Percentiles rank a stretch among this genome's conserved stretches.
Evolutionary conservation across 2,797 vertebrate genomes (phyloP).

Genomic region (Octomys mimax): DNA sequence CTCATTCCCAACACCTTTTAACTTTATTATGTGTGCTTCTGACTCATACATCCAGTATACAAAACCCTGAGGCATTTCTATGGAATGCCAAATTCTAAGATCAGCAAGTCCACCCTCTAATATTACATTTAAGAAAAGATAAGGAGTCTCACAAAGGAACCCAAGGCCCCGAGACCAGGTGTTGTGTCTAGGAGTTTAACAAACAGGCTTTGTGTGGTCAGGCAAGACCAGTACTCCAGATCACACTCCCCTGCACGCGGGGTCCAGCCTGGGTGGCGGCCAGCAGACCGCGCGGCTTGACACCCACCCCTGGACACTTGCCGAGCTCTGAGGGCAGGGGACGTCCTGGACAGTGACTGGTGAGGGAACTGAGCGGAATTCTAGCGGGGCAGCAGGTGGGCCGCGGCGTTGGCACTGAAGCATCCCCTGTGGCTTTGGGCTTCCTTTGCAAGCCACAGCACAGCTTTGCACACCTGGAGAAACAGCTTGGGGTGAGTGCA

Average conservation of each 20-base stretch:
- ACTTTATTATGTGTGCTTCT: neutral
- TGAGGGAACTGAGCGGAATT: neutral
- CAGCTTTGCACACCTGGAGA: neutral
- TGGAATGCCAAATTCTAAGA: slow-evolving; percentile 71
- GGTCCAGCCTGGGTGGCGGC: slow-evolving; percentile 32
- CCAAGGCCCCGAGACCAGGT: slow-evolving; percentile 63
- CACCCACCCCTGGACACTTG: neutral
- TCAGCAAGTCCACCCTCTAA: slow-evolving; percentile 67
- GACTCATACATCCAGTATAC: neutral
- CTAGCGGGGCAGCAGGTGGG: too few species aligned
- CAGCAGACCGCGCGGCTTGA: neutral
- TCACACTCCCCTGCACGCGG: slow-evolving; percentile 12
- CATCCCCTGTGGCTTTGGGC: neutral
- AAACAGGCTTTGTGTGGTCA: slow-evolving; percentile 79
- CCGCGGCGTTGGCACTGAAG: neutral
- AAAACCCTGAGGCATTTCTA: slow-evolving; percentile 52
- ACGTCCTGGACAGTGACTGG: neutral
- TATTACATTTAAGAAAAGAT: slow-evolving; percentile 75
- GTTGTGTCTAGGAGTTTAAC: slow-evolving; percentile 80
- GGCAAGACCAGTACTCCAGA: slow-evolving; percentile 68
- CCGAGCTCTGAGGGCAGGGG: neutral
- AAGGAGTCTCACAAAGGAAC: slow-evolving; percentile 72
- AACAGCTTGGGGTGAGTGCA: neutral
- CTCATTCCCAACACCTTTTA: neutral
- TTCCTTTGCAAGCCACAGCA: neutral